These are phyloP conservation scores for Suncus etruscus DNA, from an alignment of 2,113 vertebrate species.

Conservation along the genomic window DNA sequence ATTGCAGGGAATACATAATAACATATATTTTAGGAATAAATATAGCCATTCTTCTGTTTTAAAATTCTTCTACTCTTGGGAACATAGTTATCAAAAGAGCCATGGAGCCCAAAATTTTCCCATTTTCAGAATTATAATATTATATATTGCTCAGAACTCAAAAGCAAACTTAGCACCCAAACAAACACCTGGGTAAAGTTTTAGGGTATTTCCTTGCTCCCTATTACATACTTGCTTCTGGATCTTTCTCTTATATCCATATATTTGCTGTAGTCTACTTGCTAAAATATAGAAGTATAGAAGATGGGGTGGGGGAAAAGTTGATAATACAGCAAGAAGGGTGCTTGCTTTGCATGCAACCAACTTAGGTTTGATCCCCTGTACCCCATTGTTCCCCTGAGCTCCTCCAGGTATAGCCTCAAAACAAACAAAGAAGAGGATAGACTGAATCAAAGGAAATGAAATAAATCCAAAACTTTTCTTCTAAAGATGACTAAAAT, in stretches of 20 bases:
- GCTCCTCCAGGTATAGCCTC: no score
- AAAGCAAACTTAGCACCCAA: neutral
- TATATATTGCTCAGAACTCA: neutral
- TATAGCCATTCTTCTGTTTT: neutral
- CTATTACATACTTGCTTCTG: neutral
- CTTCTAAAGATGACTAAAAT: conserved; percentile 1
- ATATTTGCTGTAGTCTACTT: neutral
- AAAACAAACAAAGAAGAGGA: no score
- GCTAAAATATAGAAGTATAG: neutral
- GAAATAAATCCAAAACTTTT: neutral
- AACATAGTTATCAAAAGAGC: neutral
- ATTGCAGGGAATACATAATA: neutral
- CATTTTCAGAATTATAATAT: no score
- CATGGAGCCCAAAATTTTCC: neutral
- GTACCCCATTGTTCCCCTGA: no score
- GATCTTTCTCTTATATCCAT: neutral
- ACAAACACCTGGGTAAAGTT: neutral
- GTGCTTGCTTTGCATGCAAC: no score
- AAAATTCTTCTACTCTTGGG: neutral
- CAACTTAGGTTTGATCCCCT: no score
- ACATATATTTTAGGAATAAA: rapidly evolving
- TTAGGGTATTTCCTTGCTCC: neutral
- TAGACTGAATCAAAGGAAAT: no score
- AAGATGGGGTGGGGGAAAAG: neutral
- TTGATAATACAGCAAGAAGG: no score